Percentiles rank a stretch among this genome's conserved stretches.
Conservation (phyloP, 2,888 invertebrate genomes). For the Teleiodes luculella region DNA sequence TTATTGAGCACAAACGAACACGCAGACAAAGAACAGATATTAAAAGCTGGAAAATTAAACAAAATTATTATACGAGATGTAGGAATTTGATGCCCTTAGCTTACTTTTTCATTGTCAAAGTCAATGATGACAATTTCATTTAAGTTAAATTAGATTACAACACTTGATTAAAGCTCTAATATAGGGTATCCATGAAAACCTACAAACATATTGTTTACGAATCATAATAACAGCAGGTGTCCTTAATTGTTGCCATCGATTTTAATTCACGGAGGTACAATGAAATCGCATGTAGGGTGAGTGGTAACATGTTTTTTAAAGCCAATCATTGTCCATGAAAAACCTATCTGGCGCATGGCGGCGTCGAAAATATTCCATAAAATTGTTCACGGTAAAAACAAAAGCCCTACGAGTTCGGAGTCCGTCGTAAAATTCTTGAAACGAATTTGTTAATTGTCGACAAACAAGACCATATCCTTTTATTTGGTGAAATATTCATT, state of each 20-base stretch:
- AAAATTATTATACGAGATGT: too few relatives aligned
- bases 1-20: too few relatives aligned
- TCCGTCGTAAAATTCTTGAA: constrained; percentile 33
- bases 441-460: constrained; percentile 41
- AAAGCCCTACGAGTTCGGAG: background rate
- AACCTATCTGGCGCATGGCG: background rate
- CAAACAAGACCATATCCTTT: constrained; percentile 31
- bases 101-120: too few relatives aligned
- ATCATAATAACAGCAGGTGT: background rate
- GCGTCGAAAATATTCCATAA: too few relatives aligned
- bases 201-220: background rate
- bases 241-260: constrained; percentile 1
- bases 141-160: too few relatives aligned
- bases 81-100: too few relatives aligned
- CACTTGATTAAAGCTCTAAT: too few relatives aligned
- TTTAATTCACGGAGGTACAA: constrained; percentile 3
- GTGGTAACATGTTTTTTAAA: background rate
- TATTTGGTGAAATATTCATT: constrained; percentile 36
- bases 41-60: too few relatives aligned
- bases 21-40: too few relatives aligned
- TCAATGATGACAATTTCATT: too few relatives aligned
- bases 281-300: background rate
- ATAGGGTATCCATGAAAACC: background rate
- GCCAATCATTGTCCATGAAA: background rate
- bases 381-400: background rate